A percentile compares a stretch with the other conserved stretches of the same genome.
Conservation (phyloP, 1,140 invertebrate species). For the Drosophila mayri region DNA sequence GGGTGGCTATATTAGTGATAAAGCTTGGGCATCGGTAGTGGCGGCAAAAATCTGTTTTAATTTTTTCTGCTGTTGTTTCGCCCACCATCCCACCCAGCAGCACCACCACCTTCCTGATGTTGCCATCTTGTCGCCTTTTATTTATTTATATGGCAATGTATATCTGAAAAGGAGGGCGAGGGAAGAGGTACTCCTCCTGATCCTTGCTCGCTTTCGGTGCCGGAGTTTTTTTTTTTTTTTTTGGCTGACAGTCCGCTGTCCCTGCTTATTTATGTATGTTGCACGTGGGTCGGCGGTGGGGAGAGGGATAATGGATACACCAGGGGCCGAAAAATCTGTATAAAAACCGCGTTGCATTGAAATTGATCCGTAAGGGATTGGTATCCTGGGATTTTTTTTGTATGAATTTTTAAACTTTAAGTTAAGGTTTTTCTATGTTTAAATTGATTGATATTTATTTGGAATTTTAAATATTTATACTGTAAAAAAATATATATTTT, state of each 20-base stretch:
- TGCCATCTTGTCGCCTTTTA: constrained; percentile 39
- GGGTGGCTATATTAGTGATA: constrained; percentile 51
- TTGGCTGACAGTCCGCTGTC: constrained; percentile 14
- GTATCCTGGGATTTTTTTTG: not conserved
- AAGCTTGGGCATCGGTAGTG: constrained; percentile 24
- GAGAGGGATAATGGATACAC: constrained; percentile 23
- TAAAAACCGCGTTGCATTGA: constrained; percentile 7
- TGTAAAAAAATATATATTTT: not conserved
- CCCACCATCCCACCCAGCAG: not conserved
- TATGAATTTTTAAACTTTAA: not conserved
- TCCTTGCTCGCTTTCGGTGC: constrained; percentile 15
- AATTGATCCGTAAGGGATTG: constrained; percentile 6
- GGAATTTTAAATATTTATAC: too few species aligned
- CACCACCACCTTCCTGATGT: not conserved
- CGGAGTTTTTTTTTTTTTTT: too few species aligned
- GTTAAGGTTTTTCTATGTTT: not conserved
- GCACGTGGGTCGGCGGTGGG: constrained; percentile 8
- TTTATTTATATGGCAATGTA: constrained; percentile 51
- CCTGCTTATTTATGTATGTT: constrained; percentile 52
- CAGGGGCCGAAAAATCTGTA: constrained; percentile 10
- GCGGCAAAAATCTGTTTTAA: constrained; percentile 74
- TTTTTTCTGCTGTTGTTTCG: constrained; percentile 46
- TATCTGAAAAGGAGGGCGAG: not conserved
- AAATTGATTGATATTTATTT: not conserved
- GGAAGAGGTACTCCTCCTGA: constrained; percentile 10